Evolutionary conservation across 2,113 vertebrate species (phyloP).

Genomic region (Zosterops japonicus): DNA sequence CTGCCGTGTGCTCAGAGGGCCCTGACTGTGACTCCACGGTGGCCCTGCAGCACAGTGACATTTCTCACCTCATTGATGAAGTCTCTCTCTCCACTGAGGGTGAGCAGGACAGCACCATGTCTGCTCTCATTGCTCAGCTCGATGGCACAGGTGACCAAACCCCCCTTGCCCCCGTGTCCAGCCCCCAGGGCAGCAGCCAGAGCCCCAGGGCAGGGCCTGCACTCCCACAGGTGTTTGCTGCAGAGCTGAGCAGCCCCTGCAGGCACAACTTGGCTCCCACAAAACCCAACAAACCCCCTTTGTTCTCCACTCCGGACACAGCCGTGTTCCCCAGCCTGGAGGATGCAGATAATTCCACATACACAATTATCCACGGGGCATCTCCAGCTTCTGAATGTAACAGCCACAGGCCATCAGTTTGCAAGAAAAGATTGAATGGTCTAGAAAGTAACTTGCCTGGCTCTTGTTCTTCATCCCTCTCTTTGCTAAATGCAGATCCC

Average conservation of each 20-base stretch:
- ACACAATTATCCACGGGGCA: conserved; percentile 77
- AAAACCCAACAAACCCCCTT: conserved; percentile 1
- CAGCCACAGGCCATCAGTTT: conserved; percentile 38
- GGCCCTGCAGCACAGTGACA: conserved; percentile 81
- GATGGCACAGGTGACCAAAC: conserved; percentile 75
- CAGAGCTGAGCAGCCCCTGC: not conserved
- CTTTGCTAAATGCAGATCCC: conserved; percentile 37
- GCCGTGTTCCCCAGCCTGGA: conserved; percentile 73
- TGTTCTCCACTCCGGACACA: conserved; percentile 50
- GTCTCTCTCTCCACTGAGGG: conserved; percentile 81
- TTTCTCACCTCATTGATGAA: conserved; percentile 90
- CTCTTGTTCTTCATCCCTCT: conserved; percentile 52
- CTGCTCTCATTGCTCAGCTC: conserved; percentile 84
- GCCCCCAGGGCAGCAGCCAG: not conserved
- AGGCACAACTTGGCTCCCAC: not conserved
- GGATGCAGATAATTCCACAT: conserved; percentile 74
- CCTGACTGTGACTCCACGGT: conserved; percentile 61
- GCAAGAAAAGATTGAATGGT: conserved; percentile 21
- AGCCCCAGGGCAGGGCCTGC: not conserved
- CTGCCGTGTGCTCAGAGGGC: not conserved
- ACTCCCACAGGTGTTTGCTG: not conserved
- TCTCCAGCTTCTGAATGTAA: conserved; percentile 68
- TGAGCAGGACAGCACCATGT: conserved; percentile 83
- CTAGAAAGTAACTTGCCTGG: not conserved
- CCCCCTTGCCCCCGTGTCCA: conserved; percentile 21